Evolutionary conservation across 1,140 invertebrate species (phyloP).

Genomic region (Subanguina moxae): DNA sequence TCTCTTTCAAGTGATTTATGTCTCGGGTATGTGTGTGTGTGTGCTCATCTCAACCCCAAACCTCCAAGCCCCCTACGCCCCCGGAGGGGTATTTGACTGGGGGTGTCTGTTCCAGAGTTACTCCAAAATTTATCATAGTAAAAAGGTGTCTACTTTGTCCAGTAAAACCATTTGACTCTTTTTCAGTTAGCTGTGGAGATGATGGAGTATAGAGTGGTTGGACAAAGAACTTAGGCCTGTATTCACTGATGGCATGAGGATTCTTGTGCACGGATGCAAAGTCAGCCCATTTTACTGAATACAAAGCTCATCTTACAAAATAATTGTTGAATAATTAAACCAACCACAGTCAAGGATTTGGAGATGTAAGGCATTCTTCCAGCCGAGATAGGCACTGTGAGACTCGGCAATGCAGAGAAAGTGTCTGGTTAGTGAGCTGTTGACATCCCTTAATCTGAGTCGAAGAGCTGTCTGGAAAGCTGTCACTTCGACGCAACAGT

Average conservation of each 20-base stretch:
- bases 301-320: not conserved
- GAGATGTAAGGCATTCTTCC: conserved; percentile 38
- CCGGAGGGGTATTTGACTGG: too few relatives aligned
- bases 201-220: too few relatives aligned
- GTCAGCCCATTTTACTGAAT: conserved; percentile 25
- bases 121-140: too few relatives aligned
- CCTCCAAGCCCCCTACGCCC: too few relatives aligned
- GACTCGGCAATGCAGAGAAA: conserved; percentile 24
- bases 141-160: too few relatives aligned
- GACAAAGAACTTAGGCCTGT: too few relatives aligned
- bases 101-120: too few relatives aligned
- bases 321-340: too few relatives aligned
- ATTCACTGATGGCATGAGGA: conserved; percentile 27
- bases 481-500: conserved; percentile 25
- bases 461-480: conserved; percentile 34
- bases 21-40: too few relatives aligned
- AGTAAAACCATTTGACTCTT: not conserved
- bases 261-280: conserved; percentile 21
- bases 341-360: conserved; percentile 29
- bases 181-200: not conserved
- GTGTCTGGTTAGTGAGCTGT: not conserved
- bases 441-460: conserved; percentile 17
- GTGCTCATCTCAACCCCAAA: too few relatives aligned
- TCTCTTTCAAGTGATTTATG: too few relatives aligned
- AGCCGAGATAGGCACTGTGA: conserved; percentile 26